Evolutionary conservation across 2,113 vertebrate genomes (phyloP), one percentile per base, ranked within the genome.

Genomic region (Seriola aureovittata): DNA sequence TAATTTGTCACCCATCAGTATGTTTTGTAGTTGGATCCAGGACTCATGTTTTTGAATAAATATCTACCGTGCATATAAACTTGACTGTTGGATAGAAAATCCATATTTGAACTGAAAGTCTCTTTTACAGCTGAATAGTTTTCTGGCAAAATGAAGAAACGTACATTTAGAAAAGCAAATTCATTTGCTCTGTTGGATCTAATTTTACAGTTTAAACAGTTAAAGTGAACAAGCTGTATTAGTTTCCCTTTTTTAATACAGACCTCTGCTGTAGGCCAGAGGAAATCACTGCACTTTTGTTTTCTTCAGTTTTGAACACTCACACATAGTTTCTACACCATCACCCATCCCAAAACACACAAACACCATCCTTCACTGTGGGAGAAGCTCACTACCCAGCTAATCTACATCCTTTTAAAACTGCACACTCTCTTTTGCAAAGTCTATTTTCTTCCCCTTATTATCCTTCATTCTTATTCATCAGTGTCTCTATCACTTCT

Each of bases 381-480:
- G 71, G 73, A 71, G 75, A 52, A 71, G 38, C 73, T 70, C 62
- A 38, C 69, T 54, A 36, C 64, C n/a, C n/a, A 55, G 23, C 71
- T 64, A 70, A 77, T 71, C 48, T 77, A 58, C 64, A 72, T 74
- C 34, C 34, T 74, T 69, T 84, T 68, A 54, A 81, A 79, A 58
- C 50, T 17, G 13, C 66, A 34, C 13, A 17, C 74, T 34, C 70
- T 29, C 4, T 63, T 44, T n/a, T 63, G 23, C 17, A 25, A 62
- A 32, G 62, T 82, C 68, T 52, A 11, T 77, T 70, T 71, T 72
- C 50, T 9, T 58, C 36, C 55, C 23, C 55, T 60, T 85, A 69
- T 87, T 72, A 81, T 85, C 74, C 63, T 63, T 71, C 55, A 62
- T 63, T 86, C 44, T 70, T 63, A 85, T 85, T 82, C 60, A 80